A percentile compares a stretch with the other conserved stretches of the same genome.
Evolutionary conservation across 2,888 invertebrate genomes (phyloP).

Genomic region (Octodonta nipae): DNA sequence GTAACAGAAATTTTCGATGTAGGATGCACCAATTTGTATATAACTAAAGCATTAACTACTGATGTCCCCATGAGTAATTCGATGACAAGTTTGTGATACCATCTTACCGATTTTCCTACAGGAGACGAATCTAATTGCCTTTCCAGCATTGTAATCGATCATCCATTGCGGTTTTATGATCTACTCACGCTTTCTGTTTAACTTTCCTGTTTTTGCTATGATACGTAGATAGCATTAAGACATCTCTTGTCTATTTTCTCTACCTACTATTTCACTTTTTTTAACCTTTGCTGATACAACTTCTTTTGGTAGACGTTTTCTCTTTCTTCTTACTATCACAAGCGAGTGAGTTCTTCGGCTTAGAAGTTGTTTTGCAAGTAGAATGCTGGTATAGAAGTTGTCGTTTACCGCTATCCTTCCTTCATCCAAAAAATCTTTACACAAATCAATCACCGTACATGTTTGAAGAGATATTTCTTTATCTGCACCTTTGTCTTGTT

Average conservation of each 20-base stretch:
- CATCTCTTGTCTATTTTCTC: constrained; percentile 8
- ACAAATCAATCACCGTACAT: background rate
- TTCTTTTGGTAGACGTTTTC: constrained; percentile 6
- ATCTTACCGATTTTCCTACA: too few species aligned
- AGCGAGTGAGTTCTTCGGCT: constrained; percentile 7
- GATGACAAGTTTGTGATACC: too few species aligned
- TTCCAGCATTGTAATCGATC: too few species aligned
- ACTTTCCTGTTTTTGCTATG: too few species aligned
- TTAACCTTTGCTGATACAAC: constrained; percentile 6
- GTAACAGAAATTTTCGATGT: too few species aligned
- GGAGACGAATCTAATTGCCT: too few species aligned
- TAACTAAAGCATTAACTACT: too few species aligned
- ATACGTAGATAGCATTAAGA: constrained; percentile 8
- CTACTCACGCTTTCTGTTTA: too few species aligned
- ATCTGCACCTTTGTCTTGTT: background rate
- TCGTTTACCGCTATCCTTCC: background rate
- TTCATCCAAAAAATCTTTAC: background rate
- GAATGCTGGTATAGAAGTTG: constrained; percentile 9
- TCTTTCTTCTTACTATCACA: constrained; percentile 7
- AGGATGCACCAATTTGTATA: too few species aligned
- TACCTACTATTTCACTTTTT: constrained; percentile 9
- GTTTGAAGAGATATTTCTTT: background rate
- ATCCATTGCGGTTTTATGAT: too few species aligned
- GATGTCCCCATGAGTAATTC: too few species aligned
- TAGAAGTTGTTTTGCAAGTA: constrained; percentile 7